These are phyloP conservation scores for Phylloscopus whistleri DNA, from an alignment of 2,113 vertebrate species.

Conservation along the genomic window DNA sequence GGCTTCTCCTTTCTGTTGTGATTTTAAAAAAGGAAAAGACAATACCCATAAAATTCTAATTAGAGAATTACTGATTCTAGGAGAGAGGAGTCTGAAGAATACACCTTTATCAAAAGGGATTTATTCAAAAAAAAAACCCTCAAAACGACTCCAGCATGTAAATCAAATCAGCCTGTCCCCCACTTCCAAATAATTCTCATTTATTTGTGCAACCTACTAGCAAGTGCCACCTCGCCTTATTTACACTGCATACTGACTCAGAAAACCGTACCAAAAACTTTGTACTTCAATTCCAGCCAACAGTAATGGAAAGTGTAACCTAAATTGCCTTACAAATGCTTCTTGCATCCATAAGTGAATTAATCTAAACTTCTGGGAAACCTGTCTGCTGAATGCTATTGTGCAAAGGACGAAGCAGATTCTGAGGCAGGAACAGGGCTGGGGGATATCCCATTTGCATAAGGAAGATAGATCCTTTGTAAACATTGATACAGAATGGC, in stretches of 20 bases:
- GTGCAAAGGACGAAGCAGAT: neutral
- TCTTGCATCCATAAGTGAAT: neutral
- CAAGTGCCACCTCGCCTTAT: neutral
- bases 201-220: neutral
- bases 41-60: neutral
- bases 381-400: neutral
- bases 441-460: neutral
- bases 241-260: neutral
- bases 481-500: slow-evolving; percentile 37
- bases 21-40: neutral
- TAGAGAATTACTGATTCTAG: neutral
- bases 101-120: neutral
- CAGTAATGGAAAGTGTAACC: neutral
- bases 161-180: neutral
- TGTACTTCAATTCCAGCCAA: neutral
- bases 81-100: neutral
- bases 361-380: neutral
- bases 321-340: neutral
- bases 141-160: neutral
- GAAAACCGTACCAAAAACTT: neutral
- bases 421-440: neutral
- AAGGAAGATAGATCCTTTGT: slow-evolving; percentile 45
- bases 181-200: neutral
- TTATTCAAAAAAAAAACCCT: neutral
- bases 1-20: neutral